Conservation (phyloP, 1,140 invertebrate species). For the Panagrolaimus sp. region DNA sequence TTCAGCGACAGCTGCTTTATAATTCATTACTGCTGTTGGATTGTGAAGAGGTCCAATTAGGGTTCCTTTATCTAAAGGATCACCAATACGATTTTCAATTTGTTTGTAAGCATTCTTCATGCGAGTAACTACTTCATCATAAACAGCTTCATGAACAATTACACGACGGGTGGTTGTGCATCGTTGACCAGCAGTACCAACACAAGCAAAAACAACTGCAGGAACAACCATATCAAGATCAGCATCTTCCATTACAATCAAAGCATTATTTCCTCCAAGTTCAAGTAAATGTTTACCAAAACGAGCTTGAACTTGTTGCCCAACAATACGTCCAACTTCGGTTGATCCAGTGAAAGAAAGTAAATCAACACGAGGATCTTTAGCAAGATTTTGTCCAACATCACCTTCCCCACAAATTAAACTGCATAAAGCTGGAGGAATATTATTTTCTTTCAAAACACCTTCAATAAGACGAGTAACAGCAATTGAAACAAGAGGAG, state of each 20-base stretch:
- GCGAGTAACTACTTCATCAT: conserved; percentile 69
- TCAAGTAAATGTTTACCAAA: conserved; percentile 88
- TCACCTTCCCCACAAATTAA: conserved; percentile 80
- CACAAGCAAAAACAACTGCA: conserved; percentile 87
- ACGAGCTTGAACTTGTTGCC: conserved; percentile 71
- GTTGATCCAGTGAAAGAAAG: conserved; percentile 94
- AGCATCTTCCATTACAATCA: conserved; percentile 68
- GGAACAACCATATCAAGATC: conserved; percentile 81
- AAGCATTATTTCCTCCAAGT: conserved; percentile 94
- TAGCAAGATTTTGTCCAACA: conserved; percentile 72
- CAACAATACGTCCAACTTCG: conserved; percentile 72
- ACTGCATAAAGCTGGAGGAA: conserved; percentile 79
- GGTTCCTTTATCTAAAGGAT: conserved; percentile 77
- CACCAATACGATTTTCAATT: conserved; percentile 74
- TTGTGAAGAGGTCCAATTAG: conserved; percentile 88
- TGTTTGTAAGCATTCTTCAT: conserved; percentile 74
- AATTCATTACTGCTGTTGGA: conserved; percentile 72
- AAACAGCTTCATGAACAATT: conserved; percentile 65
- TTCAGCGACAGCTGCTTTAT: conserved; percentile 70
- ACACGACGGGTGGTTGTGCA: conserved; percentile 67
- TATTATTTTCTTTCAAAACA: conserved; percentile 68
- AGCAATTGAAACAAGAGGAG: conserved; percentile 81
- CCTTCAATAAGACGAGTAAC: conserved; percentile 70
- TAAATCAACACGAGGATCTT: conserved; percentile 61
- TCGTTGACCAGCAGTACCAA: conserved; percentile 90